Base-by-base conservation (phyloP, 2,797 vertebrate species). In the Myiotriccus ornatus region DNA sequence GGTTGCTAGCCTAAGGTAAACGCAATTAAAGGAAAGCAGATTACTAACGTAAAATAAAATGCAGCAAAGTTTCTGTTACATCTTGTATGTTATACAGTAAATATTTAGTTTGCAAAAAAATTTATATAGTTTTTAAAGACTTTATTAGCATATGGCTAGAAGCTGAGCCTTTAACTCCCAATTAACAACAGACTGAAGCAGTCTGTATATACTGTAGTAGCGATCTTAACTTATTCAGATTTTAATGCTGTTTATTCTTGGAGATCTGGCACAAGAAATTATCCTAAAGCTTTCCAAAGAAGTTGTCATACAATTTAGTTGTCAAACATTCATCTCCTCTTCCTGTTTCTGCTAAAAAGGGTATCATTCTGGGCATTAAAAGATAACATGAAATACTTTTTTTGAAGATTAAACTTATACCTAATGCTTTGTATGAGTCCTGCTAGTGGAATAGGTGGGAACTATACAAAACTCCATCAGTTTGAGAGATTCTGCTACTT, bases 41-140 rank as follows among this genome's bases (percentile, higher is more conserved):
- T 94, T 95, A 68, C 95, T 97, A 94, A 95, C 82, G 74, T 91
- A 91, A 93, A 87, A 77, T 63, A 77, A 92, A 95, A 97, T 94
- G 80, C 94, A 96, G 89, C 96, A 90, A 94, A 93, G 50, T 97
- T 96, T 88, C 92, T 90, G 89, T 94, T 96, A 92, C 89, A 90
- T 97, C 84, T 94, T 94, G 93, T 89, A n/a, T 90, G 71, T 96
- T 97, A 95, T 76, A 96, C 95, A 93, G 77, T 83, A 97, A 95
- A 96, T 97, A 96, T 49, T 95, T 97, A 91, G 89, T 98, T 97
- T 97, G 91, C 90, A 96, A 96, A 97, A 97, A 87, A 95, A 88
- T 16, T 84, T 90, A 83, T 97, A 73, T 96, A 52, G 91, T 95
- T 94, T 97, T 97, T 97, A 35, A 95, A 96, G 90, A 82, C 93